phyloP scores from a whole-genome alignment of 2,888 invertebrate genomes.

The Reticulitermes lucifugus region DNA sequence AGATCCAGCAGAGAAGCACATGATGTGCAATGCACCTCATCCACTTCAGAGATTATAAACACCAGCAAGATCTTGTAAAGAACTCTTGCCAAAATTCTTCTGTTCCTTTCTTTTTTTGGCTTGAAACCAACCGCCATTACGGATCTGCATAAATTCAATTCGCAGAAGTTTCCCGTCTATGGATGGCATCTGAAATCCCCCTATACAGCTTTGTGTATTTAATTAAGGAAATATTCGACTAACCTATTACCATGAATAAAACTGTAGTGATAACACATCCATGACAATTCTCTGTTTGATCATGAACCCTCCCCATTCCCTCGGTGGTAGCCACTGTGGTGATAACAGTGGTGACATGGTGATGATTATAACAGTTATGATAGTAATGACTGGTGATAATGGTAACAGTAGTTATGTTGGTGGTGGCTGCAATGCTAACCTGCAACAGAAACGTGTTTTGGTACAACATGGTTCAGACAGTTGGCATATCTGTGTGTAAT shows the following conservation, averaged over 20 bases:
- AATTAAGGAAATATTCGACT: neutral
- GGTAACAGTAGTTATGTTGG: conserved; percentile 29
- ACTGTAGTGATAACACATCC: conserved; percentile 28
- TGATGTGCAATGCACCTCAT: too few relatives aligned
- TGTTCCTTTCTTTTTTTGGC: too few relatives aligned
- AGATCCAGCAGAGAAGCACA: too few relatives aligned
- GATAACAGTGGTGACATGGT: conserved; percentile 23
- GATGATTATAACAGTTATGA: conserved; percentile 29
- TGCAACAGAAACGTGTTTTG: neutral
- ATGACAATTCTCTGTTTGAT: neutral
- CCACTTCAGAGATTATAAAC: too few relatives aligned
- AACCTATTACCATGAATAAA: neutral
- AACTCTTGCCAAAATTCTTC: too few relatives aligned
- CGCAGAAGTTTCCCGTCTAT: neutral
- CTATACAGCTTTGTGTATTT: neutral
- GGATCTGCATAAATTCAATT: too few relatives aligned
- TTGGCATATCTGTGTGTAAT: too few relatives aligned
- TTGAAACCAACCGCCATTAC: too few relatives aligned
- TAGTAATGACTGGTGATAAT: conserved; percentile 21
- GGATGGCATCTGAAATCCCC: neutral
- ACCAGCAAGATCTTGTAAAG: too few relatives aligned
- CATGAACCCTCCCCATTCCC: conserved; percentile 21
- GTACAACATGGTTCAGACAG: too few relatives aligned
- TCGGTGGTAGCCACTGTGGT: conserved; percentile 17
- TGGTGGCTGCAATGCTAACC: conserved; percentile 32